Percentiles rank a stretch among this genome's conserved stretches.
phyloP scores from a whole-genome alignment of 2,113 vertebrate species.

The Dolichotis patagonum region DNA sequence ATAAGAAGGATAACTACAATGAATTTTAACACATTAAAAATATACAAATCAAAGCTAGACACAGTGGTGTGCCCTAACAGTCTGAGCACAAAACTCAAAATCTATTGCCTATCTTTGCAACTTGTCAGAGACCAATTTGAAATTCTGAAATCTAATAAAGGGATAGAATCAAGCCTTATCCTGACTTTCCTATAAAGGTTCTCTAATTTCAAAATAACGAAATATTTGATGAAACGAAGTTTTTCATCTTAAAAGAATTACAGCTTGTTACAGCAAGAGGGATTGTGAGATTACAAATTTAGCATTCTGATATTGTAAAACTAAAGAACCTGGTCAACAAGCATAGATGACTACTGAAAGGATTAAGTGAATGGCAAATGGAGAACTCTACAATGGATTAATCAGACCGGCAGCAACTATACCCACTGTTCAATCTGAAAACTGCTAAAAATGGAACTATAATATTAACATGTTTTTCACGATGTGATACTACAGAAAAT shows the following conservation, averaged over 20 bases:
- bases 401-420: neutral
- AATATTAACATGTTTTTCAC: neutral
- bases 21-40: conserved; percentile 13
- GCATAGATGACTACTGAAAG: neutral
- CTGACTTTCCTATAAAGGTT: neutral
- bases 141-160: conserved; percentile 13
- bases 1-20: neutral
- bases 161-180: neutral
- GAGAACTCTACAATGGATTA: neutral
- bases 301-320: neutral
- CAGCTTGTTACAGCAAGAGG: neutral
- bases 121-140: neutral
- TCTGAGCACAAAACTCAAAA: neutral
- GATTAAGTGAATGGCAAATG: neutral
- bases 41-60: neutral
- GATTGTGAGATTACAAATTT: neutral
- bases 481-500: neutral
- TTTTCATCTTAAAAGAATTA: conserved; percentile 24
- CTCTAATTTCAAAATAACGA: neutral
- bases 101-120: neutral
- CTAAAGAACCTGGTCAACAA: neutral
- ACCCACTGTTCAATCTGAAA: neutral
- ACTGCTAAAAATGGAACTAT: neutral
- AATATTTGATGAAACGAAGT: neutral
- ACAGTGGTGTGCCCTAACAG: neutral